Percentiles rank a stretch among this genome's conserved stretches.
Conservation (phyloP, 2,888 invertebrate genomes). For the Meteorus colon region DNA sequence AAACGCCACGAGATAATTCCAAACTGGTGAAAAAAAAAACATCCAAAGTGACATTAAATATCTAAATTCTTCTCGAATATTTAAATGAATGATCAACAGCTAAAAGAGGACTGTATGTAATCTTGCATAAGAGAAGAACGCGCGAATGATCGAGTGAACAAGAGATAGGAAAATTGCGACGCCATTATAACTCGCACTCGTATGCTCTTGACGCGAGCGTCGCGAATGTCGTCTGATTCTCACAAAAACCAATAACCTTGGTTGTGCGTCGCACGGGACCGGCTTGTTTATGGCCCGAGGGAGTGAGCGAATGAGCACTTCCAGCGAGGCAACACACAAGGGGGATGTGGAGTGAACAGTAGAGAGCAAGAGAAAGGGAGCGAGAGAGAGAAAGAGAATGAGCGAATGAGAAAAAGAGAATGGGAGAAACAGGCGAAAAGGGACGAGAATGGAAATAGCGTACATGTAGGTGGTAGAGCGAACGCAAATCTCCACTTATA, state of each 20-base stretch:
- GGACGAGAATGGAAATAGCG: conserved; percentile 37
- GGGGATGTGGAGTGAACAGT: conserved; percentile 26
- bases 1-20: no score
- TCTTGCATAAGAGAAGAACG: background rate
- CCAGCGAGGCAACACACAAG: conserved; percentile 24
- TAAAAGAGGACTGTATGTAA: no score
- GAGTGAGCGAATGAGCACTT: conserved; percentile 42
- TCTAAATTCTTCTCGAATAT: no score
- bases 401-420: conserved; percentile 30
- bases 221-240: conserved; percentile 55
- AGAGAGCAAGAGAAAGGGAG: conserved; percentile 42
- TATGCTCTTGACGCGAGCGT: conserved; percentile 29
- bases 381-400: conserved; percentile 43
- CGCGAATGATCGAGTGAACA: conserved; percentile 3
- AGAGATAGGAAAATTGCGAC: conserved; percentile 23
- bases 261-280: conserved; percentile 55
- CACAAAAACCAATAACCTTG: conserved; percentile 66
- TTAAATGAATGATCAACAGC: no score
- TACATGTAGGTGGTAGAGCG: conserved; percentile 26
- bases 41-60: no score
- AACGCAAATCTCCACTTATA: conserved; percentile 35
- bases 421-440: conserved; percentile 33
- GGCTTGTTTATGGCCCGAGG: conserved; percentile 61
- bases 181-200: conserved; percentile 31
- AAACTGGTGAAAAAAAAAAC: no score